Evolutionary conservation across 2,888 invertebrate species (phyloP), one percentile per base, ranked within the genome.

Genomic region (Andrena bicolor): DNA sequence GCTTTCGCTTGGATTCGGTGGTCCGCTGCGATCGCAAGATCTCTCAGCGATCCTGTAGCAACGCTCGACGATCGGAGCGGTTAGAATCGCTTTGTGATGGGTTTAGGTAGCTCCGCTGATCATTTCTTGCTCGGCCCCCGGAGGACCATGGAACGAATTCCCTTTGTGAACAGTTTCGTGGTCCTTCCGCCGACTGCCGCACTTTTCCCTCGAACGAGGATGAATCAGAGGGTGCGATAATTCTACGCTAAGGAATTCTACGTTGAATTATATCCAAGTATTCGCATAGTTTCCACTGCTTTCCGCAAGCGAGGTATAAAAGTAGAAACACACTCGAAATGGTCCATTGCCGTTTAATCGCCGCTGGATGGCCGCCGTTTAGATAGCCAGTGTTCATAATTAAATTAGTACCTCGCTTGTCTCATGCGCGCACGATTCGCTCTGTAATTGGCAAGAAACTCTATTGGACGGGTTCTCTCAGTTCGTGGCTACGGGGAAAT

Each of bases 51-150:
- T 41, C 51, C 32, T 32, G 64, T 65, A 23, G 20, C 32, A 30
- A 13, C 13, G 13, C 13, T 41, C 13, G 41, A 41, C 41, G 49
- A 20, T 28, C 0, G n/a, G 30, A 30, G 10, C 60, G 4, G 41
- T 76, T 41, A 41, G 58, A 30, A 70, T 41, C 13, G 66, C 26
- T 61, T 76, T 71, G 71, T 26, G 80, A 56, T 48, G 7, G 76
- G n/a, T 56, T 76, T 71, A 60, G 8, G 30, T 8, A 20, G 65
- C 80, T 76, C 63, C 23, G 48, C 60, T 53, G 60, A 41, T 20
- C 30, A 53, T 76, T 76, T 71, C 60, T 28, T 41, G 35, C 23
- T 63, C 6, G 30, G 35, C n/a, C 60, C 23, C 48, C 53, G 8
- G 48, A 10, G 65, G 28, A n/a, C 13, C 30, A 28, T 1, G 23